Percentiles rank a stretch among this genome's conserved stretches.
Conservation (phyloP, 2,888 invertebrate genomes). For the Phortica magna region DNA sequence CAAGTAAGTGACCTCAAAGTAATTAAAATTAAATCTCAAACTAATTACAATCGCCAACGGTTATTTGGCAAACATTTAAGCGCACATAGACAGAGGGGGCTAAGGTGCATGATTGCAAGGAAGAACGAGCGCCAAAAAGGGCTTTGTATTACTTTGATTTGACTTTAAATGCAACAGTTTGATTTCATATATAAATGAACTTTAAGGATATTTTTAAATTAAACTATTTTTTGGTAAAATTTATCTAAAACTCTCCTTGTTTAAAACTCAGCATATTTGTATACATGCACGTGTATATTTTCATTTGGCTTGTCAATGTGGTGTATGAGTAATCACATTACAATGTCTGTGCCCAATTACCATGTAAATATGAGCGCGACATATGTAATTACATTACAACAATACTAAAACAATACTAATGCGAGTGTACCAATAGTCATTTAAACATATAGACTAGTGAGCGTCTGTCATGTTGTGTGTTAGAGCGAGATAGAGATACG, state of each 20-base stretch:
- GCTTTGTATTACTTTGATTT: too few relatives aligned
- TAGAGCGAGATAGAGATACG: background rate
- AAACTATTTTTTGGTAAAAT: too few relatives aligned
- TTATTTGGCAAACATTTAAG: slow-evolving; percentile 43
- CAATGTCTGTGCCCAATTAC: slow-evolving; percentile 59
- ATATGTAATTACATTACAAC: slow-evolving; percentile 65
- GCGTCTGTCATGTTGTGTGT: background rate
- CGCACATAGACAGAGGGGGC: background rate
- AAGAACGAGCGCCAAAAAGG: too few relatives aligned
- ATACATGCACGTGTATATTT: background rate
- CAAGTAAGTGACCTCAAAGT: slow-evolving; percentile 53
- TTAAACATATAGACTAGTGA: background rate
- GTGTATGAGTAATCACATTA: slow-evolving; percentile 53
- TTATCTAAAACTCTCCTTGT: background rate
- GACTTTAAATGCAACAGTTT: too few relatives aligned
- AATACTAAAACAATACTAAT: slow-evolving; percentile 36
- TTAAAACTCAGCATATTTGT: background rate
- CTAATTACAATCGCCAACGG: slow-evolving; percentile 62
- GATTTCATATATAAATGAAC: too few relatives aligned
- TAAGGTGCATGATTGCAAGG: too few relatives aligned
- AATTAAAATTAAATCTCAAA: slow-evolving; percentile 74
- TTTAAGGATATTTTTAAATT: too few relatives aligned
- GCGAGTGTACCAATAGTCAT: slow-evolving; percentile 6
- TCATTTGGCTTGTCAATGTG: background rate
- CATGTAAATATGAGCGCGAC: slow-evolving; percentile 63